Percentiles rank a stretch among this genome's conserved stretches.
These are phyloP conservation scores for Brienomyrus longianalis DNA, from an alignment of 2,113 vertebrate species.

Conservation along the genomic window DNA sequence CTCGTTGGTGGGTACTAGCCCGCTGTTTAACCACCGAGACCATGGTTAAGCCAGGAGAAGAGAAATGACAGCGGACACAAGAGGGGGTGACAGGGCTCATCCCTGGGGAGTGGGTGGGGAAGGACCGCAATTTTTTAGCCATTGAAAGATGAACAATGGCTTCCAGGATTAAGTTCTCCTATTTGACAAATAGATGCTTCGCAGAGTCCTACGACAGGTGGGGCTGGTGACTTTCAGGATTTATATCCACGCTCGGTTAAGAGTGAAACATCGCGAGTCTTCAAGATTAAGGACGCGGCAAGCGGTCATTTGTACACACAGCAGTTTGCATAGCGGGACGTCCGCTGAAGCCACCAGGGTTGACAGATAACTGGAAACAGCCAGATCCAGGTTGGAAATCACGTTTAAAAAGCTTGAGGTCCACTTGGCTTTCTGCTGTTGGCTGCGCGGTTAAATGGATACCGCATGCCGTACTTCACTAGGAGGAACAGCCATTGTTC, in stretches of 20 bases:
- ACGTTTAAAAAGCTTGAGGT: not conserved
- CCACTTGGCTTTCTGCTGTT: not conserved
- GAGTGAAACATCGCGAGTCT: not conserved
- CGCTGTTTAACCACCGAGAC: constrained; percentile 39
- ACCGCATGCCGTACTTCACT: not conserved
- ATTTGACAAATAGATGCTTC: constrained; percentile 65
- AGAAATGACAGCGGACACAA: constrained; percentile 53
- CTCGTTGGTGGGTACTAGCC: constrained; percentile 57
- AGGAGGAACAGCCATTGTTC: not conserved
- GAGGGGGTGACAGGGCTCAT: constrained; percentile 36
- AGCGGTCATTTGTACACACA: not conserved
- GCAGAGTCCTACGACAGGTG: constrained; percentile 43
- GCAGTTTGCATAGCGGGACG: not conserved
- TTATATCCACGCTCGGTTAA: not conserved
- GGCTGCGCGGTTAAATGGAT: not conserved
- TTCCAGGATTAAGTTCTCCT: constrained; percentile 55
- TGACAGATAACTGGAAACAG: not conserved
- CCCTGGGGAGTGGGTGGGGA: constrained; percentile 64
- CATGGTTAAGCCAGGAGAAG: constrained; percentile 57
- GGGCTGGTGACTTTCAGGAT: not conserved
- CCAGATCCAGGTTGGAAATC: not conserved
- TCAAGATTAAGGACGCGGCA: not conserved
- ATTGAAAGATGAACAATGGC: constrained; percentile 62
- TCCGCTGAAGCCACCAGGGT: not conserved
- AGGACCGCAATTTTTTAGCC: constrained; percentile 54